phyloP scores from a whole-genome alignment of 2,888 invertebrate species.

The Drosophila neutralis region DNA sequence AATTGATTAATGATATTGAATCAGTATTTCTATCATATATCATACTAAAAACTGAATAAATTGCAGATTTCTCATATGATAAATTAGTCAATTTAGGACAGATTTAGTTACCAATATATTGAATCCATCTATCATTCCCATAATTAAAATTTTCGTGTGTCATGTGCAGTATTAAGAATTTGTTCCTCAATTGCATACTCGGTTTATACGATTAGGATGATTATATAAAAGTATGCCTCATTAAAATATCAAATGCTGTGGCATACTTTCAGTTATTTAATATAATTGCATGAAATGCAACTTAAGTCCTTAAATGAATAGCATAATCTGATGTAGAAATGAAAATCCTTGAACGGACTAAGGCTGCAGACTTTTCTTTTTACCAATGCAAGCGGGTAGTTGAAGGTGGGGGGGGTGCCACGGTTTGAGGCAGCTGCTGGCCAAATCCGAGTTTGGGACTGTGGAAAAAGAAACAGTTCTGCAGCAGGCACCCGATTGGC shows the following conservation, averaged over 20 bases:
- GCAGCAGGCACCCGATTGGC: constrained; percentile 77
- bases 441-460: constrained; percentile 47
- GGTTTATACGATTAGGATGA: not conserved
- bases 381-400: constrained; percentile 21
- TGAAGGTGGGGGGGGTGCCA: not conserved
- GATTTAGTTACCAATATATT: not conserved
- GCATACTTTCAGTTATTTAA: not conserved
- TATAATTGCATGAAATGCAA: not conserved
- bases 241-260: not conserved
- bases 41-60: not conserved
- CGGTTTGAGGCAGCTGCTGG: constrained; percentile 15
- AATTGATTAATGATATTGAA: not conserved
- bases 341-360: constrained; percentile 4
- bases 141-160: not conserved
- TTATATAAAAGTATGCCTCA: not conserved
- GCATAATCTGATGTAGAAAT: not conserved
- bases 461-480: constrained; percentile 59
- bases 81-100: not conserved
- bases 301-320: not conserved
- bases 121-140: not conserved
- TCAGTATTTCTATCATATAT: not conserved
- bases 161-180: not conserved
- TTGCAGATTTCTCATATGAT: not conserved
- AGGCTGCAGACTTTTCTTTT: constrained; percentile 20
- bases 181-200: not conserved